Evolutionary conservation across 2,797 vertebrate species (phyloP).

Genomic region (Spinus pinus): DNA sequence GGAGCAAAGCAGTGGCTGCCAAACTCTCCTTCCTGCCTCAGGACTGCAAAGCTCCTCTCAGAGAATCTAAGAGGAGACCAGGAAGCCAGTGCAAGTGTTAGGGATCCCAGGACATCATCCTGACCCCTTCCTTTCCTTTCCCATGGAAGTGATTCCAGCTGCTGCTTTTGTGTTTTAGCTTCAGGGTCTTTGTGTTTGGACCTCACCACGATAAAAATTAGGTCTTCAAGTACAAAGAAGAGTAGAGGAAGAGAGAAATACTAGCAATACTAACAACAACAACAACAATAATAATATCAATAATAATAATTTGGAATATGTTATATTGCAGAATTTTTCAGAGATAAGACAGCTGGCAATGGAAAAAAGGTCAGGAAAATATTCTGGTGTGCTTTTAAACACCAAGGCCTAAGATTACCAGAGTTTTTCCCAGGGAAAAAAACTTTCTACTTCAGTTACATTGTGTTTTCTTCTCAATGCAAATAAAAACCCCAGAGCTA

Average conservation of each 20-base stretch:
- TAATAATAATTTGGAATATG: not conserved
- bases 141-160: not conserved
- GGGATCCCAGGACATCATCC: not conserved
- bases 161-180: not conserved
- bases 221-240: not conserved
- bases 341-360: not conserved
- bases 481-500: not conserved
- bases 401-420: not conserved
- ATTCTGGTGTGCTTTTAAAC: not conserved
- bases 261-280: not conserved
- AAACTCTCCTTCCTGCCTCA: not conserved
- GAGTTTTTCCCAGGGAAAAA: not conserved
- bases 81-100: not conserved
- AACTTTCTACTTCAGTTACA: not conserved
- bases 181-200: not conserved
- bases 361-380: not conserved
- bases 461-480: not conserved
- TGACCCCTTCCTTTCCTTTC: not conserved
- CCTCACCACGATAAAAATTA: not conserved
- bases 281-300: not conserved
- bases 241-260: not conserved
- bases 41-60: not conserved
- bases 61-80: not conserved
- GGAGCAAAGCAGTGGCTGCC: not conserved
- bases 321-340: not conserved